Evolutionary conservation across 2,888 invertebrate species (phyloP), one percentile per base, ranked within the genome.

Genomic region (Hemithea aestivaria): DNA sequence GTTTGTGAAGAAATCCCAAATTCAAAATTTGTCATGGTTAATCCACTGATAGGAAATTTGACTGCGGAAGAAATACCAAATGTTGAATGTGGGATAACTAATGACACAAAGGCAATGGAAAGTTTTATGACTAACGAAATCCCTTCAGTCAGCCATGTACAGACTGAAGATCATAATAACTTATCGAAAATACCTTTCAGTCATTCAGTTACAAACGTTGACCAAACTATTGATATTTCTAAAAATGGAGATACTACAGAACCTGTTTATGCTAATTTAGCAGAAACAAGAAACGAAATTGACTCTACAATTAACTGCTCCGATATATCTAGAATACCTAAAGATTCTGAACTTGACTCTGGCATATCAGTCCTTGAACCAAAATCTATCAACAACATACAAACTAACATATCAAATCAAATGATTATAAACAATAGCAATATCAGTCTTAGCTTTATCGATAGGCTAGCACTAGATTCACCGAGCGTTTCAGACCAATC

Each of bases 401-500:
- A 81, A 40, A 66, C 66, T 1, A 81, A 71, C 50, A 51, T 82
- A 0, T 73, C 66, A 2, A 85, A 80, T 35, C 77, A 84, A 58
- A 58, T 82, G 23, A 69, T 80, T 39, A 52, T 83, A 2, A 81
- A 80, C 31, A 84, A 82, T 30, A 74, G 62, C 23, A 80, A 80
- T 50, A 47, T 79, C 5, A 85, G 73, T 42, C 61, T 88, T 20
- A 88, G 87, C 56, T 88, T 88, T 23, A 85, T 88, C 23, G 87
- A 88, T 27, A 68, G 81, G 53, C 62, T 88, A 1, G 85, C 73
- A 0, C 45, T 87, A 27, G 75, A 87, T 27, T 84, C 84, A 0
- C 84, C 87, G 0, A 73, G 66, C 31, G 28, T 60, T 1, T 79
- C 84, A 1, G 81, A 83, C 16, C 77, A 77, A 49, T 84, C 85